Base-by-base conservation (phyloP, 2,113 vertebrate genomes). In the Poecilia latipinna region DNA sequence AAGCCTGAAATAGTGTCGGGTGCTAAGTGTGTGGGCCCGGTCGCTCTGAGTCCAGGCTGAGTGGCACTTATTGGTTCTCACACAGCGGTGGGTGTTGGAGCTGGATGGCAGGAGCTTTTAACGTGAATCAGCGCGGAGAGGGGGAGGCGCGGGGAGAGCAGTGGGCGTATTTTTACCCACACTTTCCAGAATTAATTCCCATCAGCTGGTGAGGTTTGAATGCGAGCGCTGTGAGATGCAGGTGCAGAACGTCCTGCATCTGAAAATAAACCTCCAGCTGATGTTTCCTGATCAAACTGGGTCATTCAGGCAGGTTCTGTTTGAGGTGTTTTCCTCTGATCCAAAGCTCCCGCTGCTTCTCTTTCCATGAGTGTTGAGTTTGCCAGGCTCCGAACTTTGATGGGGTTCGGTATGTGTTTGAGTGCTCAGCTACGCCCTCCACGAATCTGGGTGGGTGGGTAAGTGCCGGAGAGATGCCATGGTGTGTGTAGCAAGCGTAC, bases 21-120 rank as follows among this genome's bases (percentile, higher is more conserved):
- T 28, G 75, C 33, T 68, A 61, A 78, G 85, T 65, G 89, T 84
- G 90, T 91, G 83, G 87, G 89, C 88, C 74, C 72, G 37, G 70
- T 76, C 29, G 33, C 76, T 73, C 77, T 1, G 68, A 74, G 87
- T 81, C 72, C 83, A 71, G 81, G 87, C 82, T 82, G 90, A 93
- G 89, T 88, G 83, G 78, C 89, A 88, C 90, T 92, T 65, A 67
- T 28, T 70, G 77, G 61, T 85, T 91, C 74, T 39, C 73, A 69
- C 80, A 67, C 79, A 39, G 78, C 48, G 74, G 92, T 92, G 91
- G 90, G 91, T 87, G 93, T 86, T 11, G 68, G 82, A 82, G 82
- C 71, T 71, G 86, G 87, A 82, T 81, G 78, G 61, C 32, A 78
- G 87, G 81, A 72, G 89, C 89, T 91, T 91, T 91, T 90, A 88